Evolutionary conservation across 2,113 vertebrate genomes (phyloP).

Genomic region (Pygathrix nemaeus): DNA sequence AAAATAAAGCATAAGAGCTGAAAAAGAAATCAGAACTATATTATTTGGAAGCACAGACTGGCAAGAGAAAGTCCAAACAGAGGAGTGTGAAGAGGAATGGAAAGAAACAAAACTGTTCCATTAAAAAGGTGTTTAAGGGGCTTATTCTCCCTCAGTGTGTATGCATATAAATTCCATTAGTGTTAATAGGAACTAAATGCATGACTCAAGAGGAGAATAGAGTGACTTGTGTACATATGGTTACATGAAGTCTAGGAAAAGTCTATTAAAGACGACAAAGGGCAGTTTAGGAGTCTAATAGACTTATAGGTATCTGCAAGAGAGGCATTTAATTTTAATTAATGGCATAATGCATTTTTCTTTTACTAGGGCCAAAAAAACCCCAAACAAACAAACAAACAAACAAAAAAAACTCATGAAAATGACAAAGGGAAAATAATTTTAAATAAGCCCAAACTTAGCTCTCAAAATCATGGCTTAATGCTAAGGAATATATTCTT

Average conservation of each 20-base stretch:
- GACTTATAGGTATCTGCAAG: conserved; percentile 50
- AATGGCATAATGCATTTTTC: conserved; percentile 46
- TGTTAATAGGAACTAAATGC: conserved; percentile 78
- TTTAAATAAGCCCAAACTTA: conserved; percentile 44
- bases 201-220: conserved; percentile 51
- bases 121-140: conserved; percentile 83
- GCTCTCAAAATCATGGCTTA: conserved; percentile 47
- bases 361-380: conserved; percentile 33
- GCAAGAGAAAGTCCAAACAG: conserved; percentile 65
- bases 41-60: conserved; percentile 49
- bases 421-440: conserved; percentile 54
- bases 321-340: conserved; percentile 63
- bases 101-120: conserved; percentile 79
- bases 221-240: conserved; percentile 44
- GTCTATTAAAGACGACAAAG: conserved; percentile 68
- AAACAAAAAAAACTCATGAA: not conserved
- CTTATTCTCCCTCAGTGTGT: conserved; percentile 69
- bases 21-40: conserved; percentile 54
- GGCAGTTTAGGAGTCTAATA: conserved; percentile 52
- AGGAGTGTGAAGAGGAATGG: conserved; percentile 73
- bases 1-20: conserved; percentile 55
- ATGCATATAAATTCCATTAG: conserved; percentile 79
- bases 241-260: conserved; percentile 76
- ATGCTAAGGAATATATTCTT: conserved; percentile 29
- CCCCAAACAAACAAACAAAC: too few species aligned